Evolutionary conservation across 2,888 invertebrate genomes (phyloP).

Genomic region (Cryptocheilus praepositus): DNA sequence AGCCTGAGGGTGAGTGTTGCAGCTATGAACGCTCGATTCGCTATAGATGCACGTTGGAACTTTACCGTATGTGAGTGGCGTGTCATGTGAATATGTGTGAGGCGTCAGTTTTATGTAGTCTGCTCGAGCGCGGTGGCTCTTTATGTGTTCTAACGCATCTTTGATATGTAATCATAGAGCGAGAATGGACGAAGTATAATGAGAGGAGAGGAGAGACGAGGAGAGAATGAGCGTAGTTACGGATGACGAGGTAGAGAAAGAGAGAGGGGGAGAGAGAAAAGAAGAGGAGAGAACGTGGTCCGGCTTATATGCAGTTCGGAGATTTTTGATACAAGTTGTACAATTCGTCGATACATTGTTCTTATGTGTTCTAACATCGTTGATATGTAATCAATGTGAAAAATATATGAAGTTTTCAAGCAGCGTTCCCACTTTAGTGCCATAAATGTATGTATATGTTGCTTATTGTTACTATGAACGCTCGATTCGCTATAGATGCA

Average conservation of each 20-base stretch:
- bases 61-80: conserved; percentile 9
- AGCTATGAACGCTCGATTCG: conserved; percentile 30
- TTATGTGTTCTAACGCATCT: no score
- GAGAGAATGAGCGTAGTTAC: background rate
- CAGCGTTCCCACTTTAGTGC: conserved; percentile 54
- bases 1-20: no score
- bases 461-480: no score
- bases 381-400: no score
- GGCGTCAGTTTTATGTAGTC: conserved; percentile 53
- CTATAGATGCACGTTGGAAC: conserved; percentile 24
- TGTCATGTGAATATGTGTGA: no score
- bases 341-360: no score
- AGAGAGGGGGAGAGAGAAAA: background rate
- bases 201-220: background rate
- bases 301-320: conserved; percentile 57
- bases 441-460: no score
- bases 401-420: conserved; percentile 67
- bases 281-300: conserved; percentile 33
- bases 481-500: conserved; percentile 26
- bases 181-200: no score
- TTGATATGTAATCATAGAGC: no score
- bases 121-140: conserved; percentile 16
- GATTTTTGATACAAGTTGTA: no score
- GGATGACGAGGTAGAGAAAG: background rate
- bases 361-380: no score